Evolutionary conservation across 1,140 invertebrate species (phyloP).

Genomic region (Trissolcus basalis): DNA sequence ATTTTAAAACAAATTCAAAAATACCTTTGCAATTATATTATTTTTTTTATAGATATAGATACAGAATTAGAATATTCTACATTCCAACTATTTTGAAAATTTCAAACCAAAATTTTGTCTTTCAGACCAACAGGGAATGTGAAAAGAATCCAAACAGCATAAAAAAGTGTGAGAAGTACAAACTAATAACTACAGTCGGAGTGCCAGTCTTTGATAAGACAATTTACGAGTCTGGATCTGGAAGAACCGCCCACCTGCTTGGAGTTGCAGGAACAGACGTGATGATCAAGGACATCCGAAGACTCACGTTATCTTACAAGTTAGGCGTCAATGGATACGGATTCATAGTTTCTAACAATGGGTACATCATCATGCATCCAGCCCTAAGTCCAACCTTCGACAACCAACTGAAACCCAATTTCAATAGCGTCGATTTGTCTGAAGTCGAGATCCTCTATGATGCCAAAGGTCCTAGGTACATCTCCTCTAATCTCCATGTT

Average conservation of each 20-base stretch:
- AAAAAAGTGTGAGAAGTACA: conserved; percentile 65
- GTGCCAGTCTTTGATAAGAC: conserved; percentile 89
- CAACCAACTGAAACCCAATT: conserved; percentile 90
- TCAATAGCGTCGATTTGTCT: conserved; percentile 96
- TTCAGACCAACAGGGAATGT: conserved; percentile 33
- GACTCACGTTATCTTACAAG: conserved; percentile 90
- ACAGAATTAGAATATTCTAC: background rate
- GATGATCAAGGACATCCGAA: conserved; percentile 91
- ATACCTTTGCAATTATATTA: too few species aligned
- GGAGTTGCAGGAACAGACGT: conserved; percentile 96
- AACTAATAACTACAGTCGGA: conserved; percentile 88
- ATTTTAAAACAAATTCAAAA: too few species aligned
- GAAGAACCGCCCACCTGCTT: conserved; percentile 82
- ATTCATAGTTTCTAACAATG: conserved; percentile 97
- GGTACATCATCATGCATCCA: conserved; percentile 90
- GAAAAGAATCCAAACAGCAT: background rate
- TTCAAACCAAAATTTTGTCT: background rate
- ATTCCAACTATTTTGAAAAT: conserved; percentile 6
- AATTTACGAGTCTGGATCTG: conserved; percentile 74
- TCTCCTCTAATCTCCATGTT: too few species aligned
- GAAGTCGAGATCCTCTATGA: conserved; percentile 93
- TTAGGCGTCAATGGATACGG: conserved; percentile 97
- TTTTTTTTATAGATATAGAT: too few species aligned
- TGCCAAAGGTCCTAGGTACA: conserved; percentile 77
- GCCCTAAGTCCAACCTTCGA: conserved; percentile 84